A percentile compares a stretch with the other conserved stretches of the same genome.
Evolutionary conservation across 2,797 vertebrate species (phyloP).

Genomic region (Lacerta agilis): DNA sequence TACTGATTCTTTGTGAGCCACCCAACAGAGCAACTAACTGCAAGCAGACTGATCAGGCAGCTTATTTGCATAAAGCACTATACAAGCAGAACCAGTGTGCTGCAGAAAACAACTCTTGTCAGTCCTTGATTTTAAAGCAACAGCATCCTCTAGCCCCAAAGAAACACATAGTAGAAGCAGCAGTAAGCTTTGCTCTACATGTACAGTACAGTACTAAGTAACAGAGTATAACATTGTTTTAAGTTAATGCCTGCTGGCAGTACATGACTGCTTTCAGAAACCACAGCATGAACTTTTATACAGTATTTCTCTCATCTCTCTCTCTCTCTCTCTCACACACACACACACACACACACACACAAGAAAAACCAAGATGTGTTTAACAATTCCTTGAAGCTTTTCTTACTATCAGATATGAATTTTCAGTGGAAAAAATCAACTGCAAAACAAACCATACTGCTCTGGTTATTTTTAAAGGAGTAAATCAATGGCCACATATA

Average conservation of each 20-base stretch:
- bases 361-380: neutral
- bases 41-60: slow-evolving; percentile 68
- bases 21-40: slow-evolving; percentile 75
- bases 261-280: neutral
- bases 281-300: neutral
- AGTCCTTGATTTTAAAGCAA: slow-evolving; percentile 74
- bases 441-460: neutral
- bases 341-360: too few relatives aligned
- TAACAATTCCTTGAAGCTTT: slow-evolving; percentile 8
- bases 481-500: neutral
- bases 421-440: neutral
- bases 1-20: slow-evolving; percentile 76
- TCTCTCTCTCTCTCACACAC: too few relatives aligned
- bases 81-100: slow-evolving; percentile 64
- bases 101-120: slow-evolving; percentile 54
- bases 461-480: neutral
- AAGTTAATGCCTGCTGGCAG: neutral
- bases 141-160: slow-evolving; percentile 47
- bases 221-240: neutral
- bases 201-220: neutral
- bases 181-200: neutral
- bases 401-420: neutral
- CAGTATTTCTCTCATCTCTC: neutral
- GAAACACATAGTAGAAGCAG: neutral
- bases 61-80: slow-evolving; percentile 81